Percentiles rank a stretch among this genome's conserved stretches.
Conservation (phyloP, 2,888 invertebrate genomes). For the Tenodera sinensis region DNA sequence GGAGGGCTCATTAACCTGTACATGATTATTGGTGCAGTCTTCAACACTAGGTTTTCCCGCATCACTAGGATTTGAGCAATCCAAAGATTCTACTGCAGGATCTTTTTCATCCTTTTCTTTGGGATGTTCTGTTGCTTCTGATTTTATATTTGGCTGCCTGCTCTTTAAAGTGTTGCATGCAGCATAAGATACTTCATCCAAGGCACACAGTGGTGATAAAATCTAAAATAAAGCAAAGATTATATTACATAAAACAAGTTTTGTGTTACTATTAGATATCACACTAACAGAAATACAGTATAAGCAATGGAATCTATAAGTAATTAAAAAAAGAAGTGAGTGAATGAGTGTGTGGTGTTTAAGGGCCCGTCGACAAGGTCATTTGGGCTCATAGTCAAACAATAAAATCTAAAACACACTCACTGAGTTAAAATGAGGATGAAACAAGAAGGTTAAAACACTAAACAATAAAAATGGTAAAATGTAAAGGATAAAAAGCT, state of each 20-base stretch:
- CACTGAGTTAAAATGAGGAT: no score
- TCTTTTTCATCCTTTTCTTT: background rate
- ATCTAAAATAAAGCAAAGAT: conserved; percentile 4
- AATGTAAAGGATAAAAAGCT: no score
- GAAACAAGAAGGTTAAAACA: no score
- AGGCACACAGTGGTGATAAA: conserved; percentile 18
- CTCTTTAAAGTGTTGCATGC: conserved; percentile 15
- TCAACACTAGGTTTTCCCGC: background rate
- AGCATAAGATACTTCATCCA: conserved; percentile 23
- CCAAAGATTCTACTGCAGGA: background rate
- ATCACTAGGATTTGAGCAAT: background rate
- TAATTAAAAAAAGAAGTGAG: no score
- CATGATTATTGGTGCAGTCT: background rate
- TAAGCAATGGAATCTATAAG: no score
- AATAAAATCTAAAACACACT: no score
- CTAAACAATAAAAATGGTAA: no score
- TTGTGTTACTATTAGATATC: no score
- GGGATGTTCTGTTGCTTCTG: background rate
- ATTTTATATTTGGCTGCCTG: background rate
- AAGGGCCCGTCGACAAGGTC: no score
- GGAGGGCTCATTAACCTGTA: background rate
- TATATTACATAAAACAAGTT: background rate
- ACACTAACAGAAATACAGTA: no score
- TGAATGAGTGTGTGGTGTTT: no score
- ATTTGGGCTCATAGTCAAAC: no score